Conservation (phyloP, 2,888 invertebrate genomes). For the Macaria notata region DNA sequence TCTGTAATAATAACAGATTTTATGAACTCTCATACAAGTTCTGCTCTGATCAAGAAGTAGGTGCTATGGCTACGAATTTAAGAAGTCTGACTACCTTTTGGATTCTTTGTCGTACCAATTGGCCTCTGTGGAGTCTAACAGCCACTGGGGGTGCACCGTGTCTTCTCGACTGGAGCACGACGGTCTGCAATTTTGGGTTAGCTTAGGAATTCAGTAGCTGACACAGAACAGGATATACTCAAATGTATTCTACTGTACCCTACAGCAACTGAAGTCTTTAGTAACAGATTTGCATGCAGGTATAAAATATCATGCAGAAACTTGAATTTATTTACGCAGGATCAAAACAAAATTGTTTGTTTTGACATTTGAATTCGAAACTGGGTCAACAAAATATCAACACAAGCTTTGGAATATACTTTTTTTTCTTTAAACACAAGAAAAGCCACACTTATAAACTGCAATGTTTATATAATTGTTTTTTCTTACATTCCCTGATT, state of each 20-base stretch:
- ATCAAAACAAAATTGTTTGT: slow-evolving; percentile 19
- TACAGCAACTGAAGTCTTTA: too few species aligned
- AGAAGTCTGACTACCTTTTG: slow-evolving; percentile 46
- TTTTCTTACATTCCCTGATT: slow-evolving; percentile 82
- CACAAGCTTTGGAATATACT: not conserved
- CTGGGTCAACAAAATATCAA: slow-evolving; percentile 42
- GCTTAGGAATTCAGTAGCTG: too few species aligned
- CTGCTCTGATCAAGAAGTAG: too few species aligned
- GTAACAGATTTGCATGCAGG: too few species aligned
- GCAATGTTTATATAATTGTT: not conserved
- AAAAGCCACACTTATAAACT: not conserved
- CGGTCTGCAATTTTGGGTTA: slow-evolving; percentile 46
- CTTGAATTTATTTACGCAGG: too few species aligned
- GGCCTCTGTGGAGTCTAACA: slow-evolving; percentile 83
- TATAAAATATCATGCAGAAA: too few species aligned
- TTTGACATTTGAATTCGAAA: slow-evolving; percentile 36
- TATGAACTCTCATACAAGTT: too few species aligned
- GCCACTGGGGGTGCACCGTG: slow-evolving; percentile 85
- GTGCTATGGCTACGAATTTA: too few species aligned
- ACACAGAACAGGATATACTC: too few species aligned
- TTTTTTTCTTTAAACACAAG: not conserved
- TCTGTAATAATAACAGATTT: slow-evolving; percentile 37
- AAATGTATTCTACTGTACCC: too few species aligned
- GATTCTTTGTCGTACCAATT: slow-evolving; percentile 82
- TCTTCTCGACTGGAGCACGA: slow-evolving; percentile 83